These are phyloP conservation scores for Trochalopteron elliotii DNA, from an alignment of 2,113 vertebrate genomes.

Conservation along the genomic window DNA sequence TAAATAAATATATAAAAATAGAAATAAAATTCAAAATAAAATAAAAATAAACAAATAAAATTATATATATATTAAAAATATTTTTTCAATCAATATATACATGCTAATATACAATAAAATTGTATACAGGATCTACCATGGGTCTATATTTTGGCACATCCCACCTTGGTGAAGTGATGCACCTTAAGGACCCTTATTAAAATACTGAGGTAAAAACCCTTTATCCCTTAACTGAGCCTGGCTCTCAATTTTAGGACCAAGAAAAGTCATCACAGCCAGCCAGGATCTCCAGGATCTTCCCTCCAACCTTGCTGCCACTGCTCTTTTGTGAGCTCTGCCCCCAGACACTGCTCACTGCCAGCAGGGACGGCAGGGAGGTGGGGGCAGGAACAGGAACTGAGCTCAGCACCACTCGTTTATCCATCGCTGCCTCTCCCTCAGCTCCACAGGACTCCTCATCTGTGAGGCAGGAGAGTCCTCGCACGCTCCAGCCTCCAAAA, in stretches of 20 bases:
- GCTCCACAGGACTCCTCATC: not conserved
- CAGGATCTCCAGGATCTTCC: not conserved
- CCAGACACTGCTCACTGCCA: fast-evolving
- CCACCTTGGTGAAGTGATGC: not conserved
- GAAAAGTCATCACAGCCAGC: not conserved
- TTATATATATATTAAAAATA: too few relatives aligned
- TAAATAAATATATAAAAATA: too few relatives aligned
- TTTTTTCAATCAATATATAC: too few relatives aligned
- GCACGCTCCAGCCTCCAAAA: not conserved
- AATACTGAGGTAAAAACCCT: not conserved
- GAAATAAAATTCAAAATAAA: too few relatives aligned
- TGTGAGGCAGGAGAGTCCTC: not conserved
- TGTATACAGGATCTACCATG: not conserved
- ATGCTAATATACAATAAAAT: not conserved
- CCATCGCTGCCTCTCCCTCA: not conserved
- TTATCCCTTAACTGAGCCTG: not conserved
- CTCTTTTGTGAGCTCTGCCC: not conserved
- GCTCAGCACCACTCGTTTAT: fast-evolving
- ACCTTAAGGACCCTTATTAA: not conserved
- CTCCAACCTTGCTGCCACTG: not conserved
- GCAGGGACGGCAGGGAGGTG: not conserved
- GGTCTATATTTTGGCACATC: too few relatives aligned
- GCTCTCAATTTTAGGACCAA: not conserved
- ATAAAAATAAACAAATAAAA: too few relatives aligned
- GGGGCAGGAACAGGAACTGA: not conserved